Evolutionary conservation across 2,797 vertebrate species (phyloP).

Genomic region (Picus viridis): DNA sequence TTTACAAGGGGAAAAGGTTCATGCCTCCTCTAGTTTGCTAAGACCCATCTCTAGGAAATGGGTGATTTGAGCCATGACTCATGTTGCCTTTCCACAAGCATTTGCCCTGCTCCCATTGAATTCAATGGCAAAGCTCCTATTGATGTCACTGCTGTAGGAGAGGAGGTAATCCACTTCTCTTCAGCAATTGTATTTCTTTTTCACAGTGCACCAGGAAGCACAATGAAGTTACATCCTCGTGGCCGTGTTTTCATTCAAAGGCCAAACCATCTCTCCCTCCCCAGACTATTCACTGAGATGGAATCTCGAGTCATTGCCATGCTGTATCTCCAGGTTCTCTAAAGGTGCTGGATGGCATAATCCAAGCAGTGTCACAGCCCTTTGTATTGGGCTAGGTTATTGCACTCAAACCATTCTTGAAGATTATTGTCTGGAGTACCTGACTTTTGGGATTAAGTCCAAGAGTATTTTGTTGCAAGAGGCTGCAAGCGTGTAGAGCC

Average conservation of each 20-base stretch:
- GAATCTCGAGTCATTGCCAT: not conserved
- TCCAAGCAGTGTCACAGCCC: not conserved
- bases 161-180: not conserved
- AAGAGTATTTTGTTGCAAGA: not conserved
- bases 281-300: not conserved
- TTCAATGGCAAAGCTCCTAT: not conserved
- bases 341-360: not conserved
- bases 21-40: not conserved
- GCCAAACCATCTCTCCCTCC: not conserved
- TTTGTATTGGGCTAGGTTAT: not conserved
- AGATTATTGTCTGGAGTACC: not conserved
- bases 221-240: not conserved
- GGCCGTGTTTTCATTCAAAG: not conserved
- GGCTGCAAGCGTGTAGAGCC: not conserved
- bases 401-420: not conserved
- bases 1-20: not conserved
- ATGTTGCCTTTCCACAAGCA: not conserved
- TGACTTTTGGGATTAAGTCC: not conserved
- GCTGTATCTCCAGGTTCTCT: not conserved
- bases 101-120: not conserved
- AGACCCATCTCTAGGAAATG: rapidly evolving
- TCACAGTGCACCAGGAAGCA: not conserved
- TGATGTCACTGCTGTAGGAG: not conserved
- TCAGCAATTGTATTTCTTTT: not conserved
- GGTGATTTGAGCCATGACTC: not conserved